A percentile compares a stretch with the other conserved stretches of the same genome.
Evolutionary conservation across 2,113 vertebrate species (phyloP).

Genomic region (Peromyscus californicus): DNA sequence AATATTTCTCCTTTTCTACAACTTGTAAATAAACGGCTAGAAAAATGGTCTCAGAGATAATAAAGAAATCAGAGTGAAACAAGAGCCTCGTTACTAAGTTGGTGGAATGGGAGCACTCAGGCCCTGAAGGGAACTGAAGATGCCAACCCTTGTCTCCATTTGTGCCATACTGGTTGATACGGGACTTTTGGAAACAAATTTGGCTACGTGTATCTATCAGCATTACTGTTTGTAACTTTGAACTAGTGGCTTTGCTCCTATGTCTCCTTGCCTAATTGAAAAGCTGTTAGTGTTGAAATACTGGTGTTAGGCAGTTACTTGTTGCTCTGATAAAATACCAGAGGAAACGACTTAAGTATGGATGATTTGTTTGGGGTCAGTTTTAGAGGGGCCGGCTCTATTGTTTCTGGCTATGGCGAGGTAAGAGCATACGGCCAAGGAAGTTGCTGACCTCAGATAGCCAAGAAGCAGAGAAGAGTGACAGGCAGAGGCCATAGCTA

Average conservation of each 20-base stretch:
- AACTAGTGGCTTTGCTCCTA: not conserved
- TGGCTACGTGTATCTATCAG: not conserved
- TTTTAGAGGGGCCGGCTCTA: not conserved
- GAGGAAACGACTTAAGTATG: not conserved
- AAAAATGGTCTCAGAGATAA: not conserved
- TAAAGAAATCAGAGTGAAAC: not conserved
- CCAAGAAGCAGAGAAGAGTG: not conserved
- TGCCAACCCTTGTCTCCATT: not conserved
- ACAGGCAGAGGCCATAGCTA: not conserved
- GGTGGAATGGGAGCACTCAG: too few relatives aligned
- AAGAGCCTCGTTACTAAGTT: not conserved
- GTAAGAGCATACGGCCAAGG: not conserved
- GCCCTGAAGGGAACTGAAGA: not conserved
- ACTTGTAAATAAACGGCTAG: not conserved
- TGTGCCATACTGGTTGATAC: not conserved
- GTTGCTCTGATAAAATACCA: not conserved
- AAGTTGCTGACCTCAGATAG: not conserved
- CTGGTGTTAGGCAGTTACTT: not conserved
- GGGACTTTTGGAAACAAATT: conserved; percentile 16
- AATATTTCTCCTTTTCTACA: not conserved
- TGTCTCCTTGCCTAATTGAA: not conserved
- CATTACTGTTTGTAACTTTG: not conserved
- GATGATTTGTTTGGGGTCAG: not conserved
- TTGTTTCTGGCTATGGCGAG: not conserved
- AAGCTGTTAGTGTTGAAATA: not conserved